These are phyloP conservation scores for Bujurquina vittata DNA, from an alignment of 2,113 vertebrate species.

Conservation along the genomic window DNA sequence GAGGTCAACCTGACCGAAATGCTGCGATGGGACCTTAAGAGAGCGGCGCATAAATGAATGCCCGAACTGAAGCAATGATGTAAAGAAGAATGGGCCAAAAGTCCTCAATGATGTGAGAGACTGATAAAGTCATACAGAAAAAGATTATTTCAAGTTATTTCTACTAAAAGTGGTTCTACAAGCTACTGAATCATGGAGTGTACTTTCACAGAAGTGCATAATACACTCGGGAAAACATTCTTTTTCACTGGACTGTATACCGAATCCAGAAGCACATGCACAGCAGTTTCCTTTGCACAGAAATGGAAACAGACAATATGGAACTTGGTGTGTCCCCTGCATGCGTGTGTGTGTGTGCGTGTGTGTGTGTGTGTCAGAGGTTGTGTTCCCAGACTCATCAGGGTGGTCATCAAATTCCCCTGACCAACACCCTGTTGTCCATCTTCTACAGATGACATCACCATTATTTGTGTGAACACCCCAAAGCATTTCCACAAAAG, in stretches of 20 bases:
- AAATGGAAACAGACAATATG: not conserved
- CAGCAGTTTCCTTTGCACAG: not conserved
- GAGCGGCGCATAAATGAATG: not conserved
- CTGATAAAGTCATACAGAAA: not conserved
- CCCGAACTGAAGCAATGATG: not conserved
- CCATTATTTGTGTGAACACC: constrained; percentile 3
- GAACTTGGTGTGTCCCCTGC: not conserved
- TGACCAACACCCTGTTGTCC: constrained; percentile 10
- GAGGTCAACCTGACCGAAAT: not conserved
- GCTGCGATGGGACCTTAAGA: fast-evolving
- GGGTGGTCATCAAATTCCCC: constrained; percentile 19
- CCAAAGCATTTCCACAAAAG: not conserved
- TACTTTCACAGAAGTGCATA: fast-evolving
- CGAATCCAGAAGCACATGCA: constrained; percentile 11
- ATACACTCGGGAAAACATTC: fast-evolving
- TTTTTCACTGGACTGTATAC: fast-evolving
- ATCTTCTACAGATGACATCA: constrained; percentile 30
- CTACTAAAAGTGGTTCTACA: not conserved
- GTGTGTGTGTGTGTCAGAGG: not conserved
- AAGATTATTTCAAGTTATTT: not conserved
- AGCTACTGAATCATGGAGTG: fast-evolving
- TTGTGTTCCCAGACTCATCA: not conserved
- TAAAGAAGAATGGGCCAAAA: fast-evolving
- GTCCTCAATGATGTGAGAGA: not conserved
- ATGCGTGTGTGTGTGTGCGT: too few species aligned